Conservation (phyloP, 2,888 invertebrate genomes). For the Mylabris sibirica region DNA sequence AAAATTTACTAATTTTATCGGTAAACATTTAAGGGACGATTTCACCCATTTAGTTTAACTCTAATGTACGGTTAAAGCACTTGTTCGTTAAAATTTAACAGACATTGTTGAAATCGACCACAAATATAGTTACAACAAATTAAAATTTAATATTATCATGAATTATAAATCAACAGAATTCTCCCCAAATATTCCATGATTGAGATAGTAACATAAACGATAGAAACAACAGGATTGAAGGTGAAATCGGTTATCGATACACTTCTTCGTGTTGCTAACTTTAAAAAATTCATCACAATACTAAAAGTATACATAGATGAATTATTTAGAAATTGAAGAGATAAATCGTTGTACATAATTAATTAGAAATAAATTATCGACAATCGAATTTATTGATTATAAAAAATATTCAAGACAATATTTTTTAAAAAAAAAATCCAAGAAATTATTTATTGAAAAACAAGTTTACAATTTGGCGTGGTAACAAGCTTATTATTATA, state of each 20-base stretch:
- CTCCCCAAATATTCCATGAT: too few relatives aligned
- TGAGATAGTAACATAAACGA: too few relatives aligned
- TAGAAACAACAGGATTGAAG: too few relatives aligned
- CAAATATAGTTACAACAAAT: too few relatives aligned
- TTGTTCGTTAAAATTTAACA: too few relatives aligned
- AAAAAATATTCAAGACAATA: neutral
- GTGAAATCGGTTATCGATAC: neutral
- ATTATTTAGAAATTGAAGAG: neutral
- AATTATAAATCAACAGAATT: too few relatives aligned
- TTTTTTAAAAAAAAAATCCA: neutral
- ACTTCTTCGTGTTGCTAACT: neutral
- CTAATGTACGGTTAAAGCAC: too few relatives aligned
- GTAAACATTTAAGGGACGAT: too few relatives aligned
- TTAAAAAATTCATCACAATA: neutral
- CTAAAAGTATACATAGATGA: neutral
- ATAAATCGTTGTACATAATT: neutral
- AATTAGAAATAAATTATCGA: neutral
- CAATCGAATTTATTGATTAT: neutral
- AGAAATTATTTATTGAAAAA: slow-evolving; percentile 21
- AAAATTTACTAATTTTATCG: too few relatives aligned
- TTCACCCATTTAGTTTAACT: too few relatives aligned
- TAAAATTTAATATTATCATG: too few relatives aligned
- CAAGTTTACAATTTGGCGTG: slow-evolving; percentile 31
- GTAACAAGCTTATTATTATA: slow-evolving; percentile 22
- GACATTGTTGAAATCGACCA: too few relatives aligned